Evolutionary conservation across 1,140 invertebrate species (phyloP), one percentile per base, ranked within the genome.

Genomic region (Thaumetopoea pityocampa): DNA sequence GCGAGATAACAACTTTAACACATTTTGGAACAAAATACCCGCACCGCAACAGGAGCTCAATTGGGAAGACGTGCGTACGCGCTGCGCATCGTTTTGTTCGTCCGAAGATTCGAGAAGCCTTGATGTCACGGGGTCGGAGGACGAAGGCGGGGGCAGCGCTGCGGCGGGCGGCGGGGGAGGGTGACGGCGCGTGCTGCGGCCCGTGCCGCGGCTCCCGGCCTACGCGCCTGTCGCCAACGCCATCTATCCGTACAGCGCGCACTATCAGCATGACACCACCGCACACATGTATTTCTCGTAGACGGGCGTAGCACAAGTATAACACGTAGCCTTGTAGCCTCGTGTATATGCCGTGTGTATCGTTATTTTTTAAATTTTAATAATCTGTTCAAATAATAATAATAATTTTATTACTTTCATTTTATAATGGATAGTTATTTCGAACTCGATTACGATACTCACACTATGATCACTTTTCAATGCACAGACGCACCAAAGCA

Each of bases 41-140:
- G 32, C 51, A 5, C 65, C 61, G 17, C 59, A 57, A 4, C 71
- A 51, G 10, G 81, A 82, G 29, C 14, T 65, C 5, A 51, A 30
- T 5, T 82, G 77, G 69, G 78, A 83, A 9, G 63, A 61, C 0
- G 38, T 74, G 0, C 57, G 58, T 0, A 33, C 46, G 0, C 63
- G 79, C 2, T 73, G 67, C 28, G 48, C 64, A 0, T 85, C 82
- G 0, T 76, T 78, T 0, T 78, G 71, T 26, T 81, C 79, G 5
- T 81, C 82, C 1, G 84, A 86, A 44, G 85, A 85, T 19, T 85
- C 85, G 4, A 51, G 83, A 15, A 85, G 79, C 33, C 54, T 86
- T 6, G 84, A 86, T 40, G 82, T 86, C 3, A 86, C 84, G 59
- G 84, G 84, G 3, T 86, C 84, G 0, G 84, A 86, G 51, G 84